Evolutionary conservation across 1,140 invertebrate species (phyloP), one percentile per base, ranked within the genome.

Genomic region (Patella vulgata): DNA sequence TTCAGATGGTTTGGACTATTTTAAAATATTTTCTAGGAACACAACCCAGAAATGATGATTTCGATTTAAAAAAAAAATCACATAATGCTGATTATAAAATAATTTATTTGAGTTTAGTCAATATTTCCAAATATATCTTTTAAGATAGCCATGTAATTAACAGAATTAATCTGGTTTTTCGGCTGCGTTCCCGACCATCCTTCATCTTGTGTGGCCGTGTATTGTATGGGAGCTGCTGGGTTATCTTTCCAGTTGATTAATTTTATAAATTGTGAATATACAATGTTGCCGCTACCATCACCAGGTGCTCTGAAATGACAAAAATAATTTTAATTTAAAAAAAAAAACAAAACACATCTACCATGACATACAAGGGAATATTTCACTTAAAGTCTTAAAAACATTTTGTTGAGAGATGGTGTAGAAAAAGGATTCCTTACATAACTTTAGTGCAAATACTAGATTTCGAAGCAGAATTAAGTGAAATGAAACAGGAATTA

Each of bases 171-270:
- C 46, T 66, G 59, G 19, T 46, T 59, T 39, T 66, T 70, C 11
- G 71, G 48, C 19, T 57, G 61, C 23, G 73, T 79, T 42, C 77
- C 78, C 28, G 59, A 46, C 76, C 79, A 78, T 40, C 70, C 43
- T 5, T 73, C 71, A 48, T 77, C 75, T 23, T 62, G 54, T 11
- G 56, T 27, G 4, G 69, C 48, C 17, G 73, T 67, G 48, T 73
- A 69, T 53, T 76, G 75, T 60, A 74, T 70, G 19, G 71, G 71
- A 21, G 75, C 73, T 9, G 74, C 77, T 0, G 80, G 80, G 54
- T 46, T 63, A 62, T 80, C 76, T 14, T 75, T 57, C 80, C 80
- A 82, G 74, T 82, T 80, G 50, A 80, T 63, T 19, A 69, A 59
- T 21, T 71, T 63, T 30, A 82, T 53, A 11, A 82, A 71, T 21